Conservation (phyloP, 2,888 invertebrate species). For the Pyralis farinalis region DNA sequence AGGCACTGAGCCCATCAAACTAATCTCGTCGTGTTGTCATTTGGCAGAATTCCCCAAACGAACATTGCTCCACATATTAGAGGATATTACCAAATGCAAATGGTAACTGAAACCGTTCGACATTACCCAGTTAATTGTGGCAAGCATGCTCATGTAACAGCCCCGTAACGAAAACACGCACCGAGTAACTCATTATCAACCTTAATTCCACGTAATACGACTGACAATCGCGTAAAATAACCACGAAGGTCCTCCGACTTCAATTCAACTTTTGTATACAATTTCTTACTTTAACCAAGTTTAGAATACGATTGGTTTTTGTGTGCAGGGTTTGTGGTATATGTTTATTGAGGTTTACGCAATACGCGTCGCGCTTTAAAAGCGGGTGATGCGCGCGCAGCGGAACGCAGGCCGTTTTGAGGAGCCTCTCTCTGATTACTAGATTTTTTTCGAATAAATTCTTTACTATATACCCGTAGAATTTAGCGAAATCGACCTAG, state of each 20-base stretch:
- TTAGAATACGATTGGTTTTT: slow-evolving; percentile 16
- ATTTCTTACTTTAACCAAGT: not conserved
- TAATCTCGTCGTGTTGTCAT: too few species aligned
- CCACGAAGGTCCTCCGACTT: not conserved
- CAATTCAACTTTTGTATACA: not conserved
- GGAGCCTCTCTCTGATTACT: not conserved
- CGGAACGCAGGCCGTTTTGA: slow-evolving; percentile 26
- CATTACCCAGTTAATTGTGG: slow-evolving; percentile 33
- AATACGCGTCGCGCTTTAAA: slow-evolving; percentile 31
- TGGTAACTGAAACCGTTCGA: slow-evolving; percentile 49
- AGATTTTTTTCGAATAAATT: too few species aligned
- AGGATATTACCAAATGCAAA: slow-evolving; percentile 53
- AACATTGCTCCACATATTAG: slow-evolving; percentile 6
- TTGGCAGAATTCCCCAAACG: not conserved
- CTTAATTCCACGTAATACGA: not conserved
- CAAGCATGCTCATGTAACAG: slow-evolving; percentile 33
- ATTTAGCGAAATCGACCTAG: too few species aligned
- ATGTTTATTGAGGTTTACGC: slow-evolving; percentile 26
- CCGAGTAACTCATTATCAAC: slow-evolving; percentile 1
- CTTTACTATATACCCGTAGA: too few species aligned
- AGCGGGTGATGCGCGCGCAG: slow-evolving; percentile 29
- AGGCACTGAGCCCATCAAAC: too few species aligned
- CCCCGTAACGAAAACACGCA: slow-evolving; percentile 10
- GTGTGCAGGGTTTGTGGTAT: not conserved
- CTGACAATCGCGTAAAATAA: not conserved